Evolutionary conservation across 1,140 invertebrate species (phyloP).

Genomic region (Musca domestica): DNA sequence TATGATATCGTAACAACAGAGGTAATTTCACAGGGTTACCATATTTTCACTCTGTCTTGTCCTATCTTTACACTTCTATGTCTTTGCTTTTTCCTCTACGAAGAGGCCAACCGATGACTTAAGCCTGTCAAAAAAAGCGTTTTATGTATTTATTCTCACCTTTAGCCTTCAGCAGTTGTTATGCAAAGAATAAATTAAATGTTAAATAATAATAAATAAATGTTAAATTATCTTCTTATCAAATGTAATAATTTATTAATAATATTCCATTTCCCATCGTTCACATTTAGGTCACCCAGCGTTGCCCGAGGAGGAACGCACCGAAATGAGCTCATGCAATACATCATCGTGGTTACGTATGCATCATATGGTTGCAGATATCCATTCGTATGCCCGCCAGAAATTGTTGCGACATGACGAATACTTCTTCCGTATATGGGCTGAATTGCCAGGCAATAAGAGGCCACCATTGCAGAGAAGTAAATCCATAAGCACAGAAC

Average conservation of each 20-base stretch:
- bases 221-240: background rate
- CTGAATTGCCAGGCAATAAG: conserved; percentile 45
- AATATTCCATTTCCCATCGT: too few relatives aligned
- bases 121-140: too few relatives aligned
- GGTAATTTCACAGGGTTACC: too few relatives aligned
- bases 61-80: too few relatives aligned
- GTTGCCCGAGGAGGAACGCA: conserved; percentile 59
- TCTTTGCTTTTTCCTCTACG: too few relatives aligned
- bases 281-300: conserved; percentile 52
- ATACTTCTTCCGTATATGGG: conserved; percentile 85
- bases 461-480: conserved; percentile 15
- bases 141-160: too few relatives aligned
- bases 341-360: conserved; percentile 91
- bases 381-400: conserved; percentile 80
- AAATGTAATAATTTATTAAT: too few relatives aligned
- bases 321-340: conserved; percentile 82
- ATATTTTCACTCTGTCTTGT: too few relatives aligned
- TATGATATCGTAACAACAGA: too few relatives aligned
- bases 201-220: background rate
- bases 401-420: conserved; percentile 80
- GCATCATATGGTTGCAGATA: conserved; percentile 89
- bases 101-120: too few relatives aligned
- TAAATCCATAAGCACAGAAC: background rate
- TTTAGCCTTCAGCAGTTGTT: too few relatives aligned
- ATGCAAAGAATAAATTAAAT: too few relatives aligned